Conservation (phyloP, 2,797 vertebrate species). For the Scomberomorus guttatus region DNA sequence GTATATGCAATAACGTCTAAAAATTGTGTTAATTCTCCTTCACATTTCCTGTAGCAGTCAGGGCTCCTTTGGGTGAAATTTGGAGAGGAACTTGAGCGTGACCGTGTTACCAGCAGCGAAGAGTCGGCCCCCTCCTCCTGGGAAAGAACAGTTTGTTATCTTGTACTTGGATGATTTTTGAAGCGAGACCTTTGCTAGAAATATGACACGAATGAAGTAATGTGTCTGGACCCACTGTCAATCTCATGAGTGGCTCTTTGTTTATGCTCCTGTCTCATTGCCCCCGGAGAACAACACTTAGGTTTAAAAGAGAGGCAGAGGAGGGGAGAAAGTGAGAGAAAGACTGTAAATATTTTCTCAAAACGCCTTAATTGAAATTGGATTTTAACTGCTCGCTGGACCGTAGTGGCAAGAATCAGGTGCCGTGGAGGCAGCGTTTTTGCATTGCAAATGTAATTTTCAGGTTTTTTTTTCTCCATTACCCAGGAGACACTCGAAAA, state of each 20-base stretch:
- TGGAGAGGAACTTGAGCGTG: conserved; percentile 39
- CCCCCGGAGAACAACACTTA: conserved; percentile 51
- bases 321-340: conserved; percentile 33
- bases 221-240: conserved; percentile 51
- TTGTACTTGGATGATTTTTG: conserved; percentile 50
- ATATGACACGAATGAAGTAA: conserved; percentile 55
- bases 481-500: conserved; percentile 72
- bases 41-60: conserved; percentile 13
- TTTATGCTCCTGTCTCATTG: conserved; percentile 59
- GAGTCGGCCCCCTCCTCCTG: conserved; percentile 22
- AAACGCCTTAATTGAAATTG: conserved; percentile 83
- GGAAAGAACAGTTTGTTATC: conserved; percentile 61
- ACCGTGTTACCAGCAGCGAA: conserved; percentile 45
- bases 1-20: conserved; percentile 35
- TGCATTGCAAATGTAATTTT: conserved; percentile 87
- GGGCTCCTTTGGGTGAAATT: conserved; percentile 43
- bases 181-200: conserved; percentile 61
- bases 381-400: conserved; percentile 80
- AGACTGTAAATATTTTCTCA: conserved; percentile 80
- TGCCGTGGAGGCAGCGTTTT: conserved; percentile 66
- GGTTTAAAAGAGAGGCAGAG: conserved; percentile 24
- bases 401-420: conserved; percentile 67
- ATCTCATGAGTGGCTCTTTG: conserved; percentile 66
- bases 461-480: conserved; percentile 29
- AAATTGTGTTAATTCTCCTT: conserved; percentile 29